Conservation (phyloP, 2,888 invertebrate species). For the Ceratothoa steindachneri region DNA sequence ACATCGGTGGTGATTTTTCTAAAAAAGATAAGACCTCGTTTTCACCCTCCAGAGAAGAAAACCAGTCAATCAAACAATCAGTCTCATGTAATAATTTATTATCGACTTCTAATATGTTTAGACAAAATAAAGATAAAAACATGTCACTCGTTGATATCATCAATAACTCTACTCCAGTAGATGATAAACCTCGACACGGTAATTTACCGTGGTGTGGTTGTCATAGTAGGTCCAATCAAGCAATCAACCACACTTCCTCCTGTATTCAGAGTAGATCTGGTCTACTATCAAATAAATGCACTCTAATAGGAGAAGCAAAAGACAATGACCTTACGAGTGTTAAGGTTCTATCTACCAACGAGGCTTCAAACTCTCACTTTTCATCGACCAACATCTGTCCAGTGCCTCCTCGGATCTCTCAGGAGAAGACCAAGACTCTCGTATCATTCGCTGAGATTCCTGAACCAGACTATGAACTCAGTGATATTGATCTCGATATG, state of each 20-base stretch:
- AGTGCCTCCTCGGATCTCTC: neutral
- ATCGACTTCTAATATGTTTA: neutral
- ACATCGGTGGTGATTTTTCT: neutral
- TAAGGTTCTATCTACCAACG: neutral
- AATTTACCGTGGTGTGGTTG: neutral
- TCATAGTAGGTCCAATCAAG: neutral
- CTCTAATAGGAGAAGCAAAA: neutral
- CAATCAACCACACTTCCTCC: neutral
- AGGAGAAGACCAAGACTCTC: neutral
- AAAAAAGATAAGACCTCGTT: neutral
- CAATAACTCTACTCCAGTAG: neutral
- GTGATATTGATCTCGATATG: constrained; percentile 35
- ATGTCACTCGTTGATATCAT: neutral
- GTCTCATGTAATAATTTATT: constrained; percentile 2
- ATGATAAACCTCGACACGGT: neutral
- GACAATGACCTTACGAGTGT: neutral
- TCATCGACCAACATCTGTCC: neutral
- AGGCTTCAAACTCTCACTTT: neutral
- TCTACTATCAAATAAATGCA: neutral
- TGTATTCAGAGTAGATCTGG: neutral
- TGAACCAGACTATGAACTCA: constrained; percentile 36
- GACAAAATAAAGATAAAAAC: neutral
- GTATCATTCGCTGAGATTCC: constrained; percentile 2
- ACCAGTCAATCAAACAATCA: neutral
- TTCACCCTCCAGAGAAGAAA: neutral